Conservation (phyloP, 2,113 vertebrate genomes). For the Elachura formosa region DNA sequence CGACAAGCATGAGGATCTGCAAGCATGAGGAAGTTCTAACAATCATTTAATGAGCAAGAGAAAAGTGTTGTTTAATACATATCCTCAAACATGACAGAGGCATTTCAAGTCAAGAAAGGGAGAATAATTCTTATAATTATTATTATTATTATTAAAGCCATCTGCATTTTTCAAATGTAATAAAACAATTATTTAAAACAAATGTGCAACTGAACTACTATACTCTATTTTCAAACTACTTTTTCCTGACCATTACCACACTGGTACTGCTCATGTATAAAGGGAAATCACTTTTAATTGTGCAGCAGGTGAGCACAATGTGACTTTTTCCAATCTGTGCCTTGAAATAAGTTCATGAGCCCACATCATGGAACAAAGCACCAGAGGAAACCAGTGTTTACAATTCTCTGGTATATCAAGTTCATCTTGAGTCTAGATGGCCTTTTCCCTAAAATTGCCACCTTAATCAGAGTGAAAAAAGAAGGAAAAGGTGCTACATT, state of each 20-base stretch:
- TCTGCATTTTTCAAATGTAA: not conserved
- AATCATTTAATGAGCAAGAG: not conserved
- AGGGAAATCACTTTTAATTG: not conserved
- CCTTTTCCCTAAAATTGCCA: not conserved
- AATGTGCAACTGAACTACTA: not conserved
- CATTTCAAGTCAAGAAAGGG: not conserved
- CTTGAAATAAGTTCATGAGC: not conserved
- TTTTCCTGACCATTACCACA: not conserved
- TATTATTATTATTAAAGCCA: not conserved
- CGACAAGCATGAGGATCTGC: not conserved
- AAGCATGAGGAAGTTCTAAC: not conserved
- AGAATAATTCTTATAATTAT: not conserved
- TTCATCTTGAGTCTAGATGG: not conserved
- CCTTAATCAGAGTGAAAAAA: not conserved
- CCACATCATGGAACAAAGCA: not conserved
- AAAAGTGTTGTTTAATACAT: not conserved
- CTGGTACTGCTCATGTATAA: not conserved
- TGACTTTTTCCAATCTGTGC: not conserved
- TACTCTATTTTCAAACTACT: not conserved
- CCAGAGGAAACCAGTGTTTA: not conserved
- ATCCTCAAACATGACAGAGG: not conserved
- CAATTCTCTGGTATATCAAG: not conserved
- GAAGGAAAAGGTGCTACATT: not conserved
- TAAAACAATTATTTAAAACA: not conserved
- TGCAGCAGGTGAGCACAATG: not conserved